phyloP scores from a whole-genome alignment of 2,113 vertebrate species.

The Uria aalge region DNA sequence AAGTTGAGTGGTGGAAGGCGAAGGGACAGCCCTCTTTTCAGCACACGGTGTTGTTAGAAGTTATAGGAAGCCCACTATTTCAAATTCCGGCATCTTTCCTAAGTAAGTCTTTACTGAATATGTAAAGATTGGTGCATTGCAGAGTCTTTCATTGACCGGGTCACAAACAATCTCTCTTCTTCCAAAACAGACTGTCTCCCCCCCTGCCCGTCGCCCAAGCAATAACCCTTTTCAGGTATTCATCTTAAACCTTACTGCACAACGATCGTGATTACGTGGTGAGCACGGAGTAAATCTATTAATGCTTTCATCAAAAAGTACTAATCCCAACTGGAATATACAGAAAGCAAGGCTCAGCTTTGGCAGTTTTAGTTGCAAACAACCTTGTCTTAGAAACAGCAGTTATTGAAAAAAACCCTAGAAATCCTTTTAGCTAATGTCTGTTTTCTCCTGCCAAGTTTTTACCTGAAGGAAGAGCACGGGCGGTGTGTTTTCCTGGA shows the following conservation, averaged over 20 bases:
- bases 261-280: background rate
- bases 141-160: background rate
- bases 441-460: background rate
- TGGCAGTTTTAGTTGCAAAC: background rate
- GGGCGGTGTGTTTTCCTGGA: background rate
- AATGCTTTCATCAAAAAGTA: background rate
- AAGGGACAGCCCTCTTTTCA: background rate
- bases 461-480: background rate
- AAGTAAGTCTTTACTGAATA: background rate
- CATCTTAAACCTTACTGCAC: background rate
- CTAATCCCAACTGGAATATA: background rate
- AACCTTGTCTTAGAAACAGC: background rate
- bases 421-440: background rate
- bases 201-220: background rate
- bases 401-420: background rate
- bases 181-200: background rate
- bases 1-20: background rate
- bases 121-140: background rate
- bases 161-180: background rate
- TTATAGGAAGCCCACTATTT: background rate
- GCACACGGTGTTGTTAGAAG: background rate
- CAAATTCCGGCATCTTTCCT: background rate
- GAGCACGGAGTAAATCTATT: background rate
- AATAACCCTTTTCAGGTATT: background rate
- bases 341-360: background rate